Evolutionary conservation across 1,140 invertebrate genomes (phyloP).

Genomic region (Caenorhabditis remanei): DNA sequence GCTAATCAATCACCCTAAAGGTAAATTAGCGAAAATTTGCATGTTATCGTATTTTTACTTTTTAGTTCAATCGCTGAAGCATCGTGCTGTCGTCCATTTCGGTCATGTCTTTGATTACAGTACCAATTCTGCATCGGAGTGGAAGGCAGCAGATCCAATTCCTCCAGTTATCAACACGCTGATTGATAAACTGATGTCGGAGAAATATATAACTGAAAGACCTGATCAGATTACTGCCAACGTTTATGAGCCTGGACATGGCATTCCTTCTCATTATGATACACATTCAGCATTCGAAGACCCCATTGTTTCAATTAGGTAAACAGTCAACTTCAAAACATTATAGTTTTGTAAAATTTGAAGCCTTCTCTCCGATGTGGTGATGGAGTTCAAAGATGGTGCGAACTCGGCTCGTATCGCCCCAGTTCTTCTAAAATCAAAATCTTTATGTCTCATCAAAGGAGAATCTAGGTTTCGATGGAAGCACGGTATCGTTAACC

Average conservation of each 20-base stretch:
- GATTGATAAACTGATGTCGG: constrained; percentile 81
- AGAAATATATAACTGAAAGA: constrained; percentile 78
- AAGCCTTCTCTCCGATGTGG: constrained; percentile 60
- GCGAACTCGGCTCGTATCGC: constrained; percentile 61
- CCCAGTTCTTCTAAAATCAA: constrained; percentile 83
- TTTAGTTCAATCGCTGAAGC: constrained; percentile 82
- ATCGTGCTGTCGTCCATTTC: constrained; percentile 90
- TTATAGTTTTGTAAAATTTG: not conserved
- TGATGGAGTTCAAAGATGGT: constrained; percentile 66
- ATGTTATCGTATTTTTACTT: constrained; percentile 4
- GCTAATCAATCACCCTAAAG: constrained; percentile 38
- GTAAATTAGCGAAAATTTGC: constrained; percentile 45
- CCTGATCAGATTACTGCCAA: constrained; percentile 95
- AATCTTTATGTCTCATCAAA: constrained; percentile 88
- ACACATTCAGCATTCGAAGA: constrained; percentile 91
- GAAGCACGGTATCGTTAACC: constrained; percentile 84
- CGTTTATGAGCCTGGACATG: constrained; percentile 90
- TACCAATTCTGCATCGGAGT: constrained; percentile 85
- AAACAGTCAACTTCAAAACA: too few species aligned
- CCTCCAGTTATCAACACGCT: constrained; percentile 84
- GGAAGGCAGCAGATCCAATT: constrained; percentile 83
- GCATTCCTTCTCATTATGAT: constrained; percentile 93
- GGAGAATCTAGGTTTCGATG: constrained; percentile 84
- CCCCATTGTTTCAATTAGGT: constrained; percentile 53
- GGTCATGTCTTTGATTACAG: constrained; percentile 93